These are phyloP conservation scores for Thaleichthys pacificus DNA, from an alignment of 2,797 vertebrate species.

Conservation along the genomic window DNA sequence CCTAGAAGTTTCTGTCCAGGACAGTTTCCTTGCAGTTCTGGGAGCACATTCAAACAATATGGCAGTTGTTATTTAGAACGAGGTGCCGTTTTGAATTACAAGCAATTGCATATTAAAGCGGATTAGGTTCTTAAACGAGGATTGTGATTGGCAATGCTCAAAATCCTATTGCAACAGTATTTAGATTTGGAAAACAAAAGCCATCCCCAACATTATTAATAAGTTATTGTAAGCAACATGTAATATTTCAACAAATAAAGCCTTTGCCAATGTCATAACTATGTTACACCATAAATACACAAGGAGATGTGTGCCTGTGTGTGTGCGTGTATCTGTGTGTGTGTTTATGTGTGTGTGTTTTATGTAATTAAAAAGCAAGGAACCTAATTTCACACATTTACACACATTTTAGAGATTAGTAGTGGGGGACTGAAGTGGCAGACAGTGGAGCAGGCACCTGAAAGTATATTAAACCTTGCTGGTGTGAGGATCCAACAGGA, in stretches of 20 bases:
- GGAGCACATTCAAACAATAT: slow-evolving; percentile 59
- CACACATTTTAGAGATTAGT: slow-evolving; percentile 36
- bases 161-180: slow-evolving; percentile 61
- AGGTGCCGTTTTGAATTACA: slow-evolving; percentile 64
- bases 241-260: slow-evolving; percentile 59
- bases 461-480: slow-evolving; percentile 32
- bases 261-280: slow-evolving; percentile 36
- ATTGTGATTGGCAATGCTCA: slow-evolving; percentile 52
- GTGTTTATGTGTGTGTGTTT: neutral
- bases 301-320: neutral
- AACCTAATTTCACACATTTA: slow-evolving; percentile 38
- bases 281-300: neutral
- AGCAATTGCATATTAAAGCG: slow-evolving; percentile 68
- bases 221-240: slow-evolving; percentile 54
- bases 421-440: slow-evolving; percentile 18
- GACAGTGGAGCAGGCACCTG: slow-evolving; percentile 17
- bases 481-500: slow-evolving; percentile 21
- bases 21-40: slow-evolving; percentile 46
- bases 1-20: slow-evolving; percentile 41
- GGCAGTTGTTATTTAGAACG: slow-evolving; percentile 54
- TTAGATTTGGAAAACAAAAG: slow-evolving; percentile 62
- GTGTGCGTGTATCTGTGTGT: neutral
- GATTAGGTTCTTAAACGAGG: slow-evolving; percentile 63
- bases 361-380: slow-evolving; percentile 46
- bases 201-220: slow-evolving; percentile 51